These are phyloP conservation scores for Ranitomeya variabilis DNA, from an alignment of 2,113 vertebrate species.

Conservation along the genomic window DNA sequence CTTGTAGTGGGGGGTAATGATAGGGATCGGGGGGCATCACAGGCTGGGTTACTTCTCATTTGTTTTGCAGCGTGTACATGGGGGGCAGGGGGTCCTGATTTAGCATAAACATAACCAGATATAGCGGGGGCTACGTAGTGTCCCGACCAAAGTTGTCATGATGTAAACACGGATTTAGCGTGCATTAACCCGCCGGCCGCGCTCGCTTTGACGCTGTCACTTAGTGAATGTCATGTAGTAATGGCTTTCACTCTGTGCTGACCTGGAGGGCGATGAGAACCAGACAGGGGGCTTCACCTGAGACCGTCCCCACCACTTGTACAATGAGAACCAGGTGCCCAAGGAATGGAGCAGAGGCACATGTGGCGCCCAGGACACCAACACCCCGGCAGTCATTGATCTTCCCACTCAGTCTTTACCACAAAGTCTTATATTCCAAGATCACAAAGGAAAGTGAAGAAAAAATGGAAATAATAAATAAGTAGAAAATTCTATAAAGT, in stretches of 20 bases:
- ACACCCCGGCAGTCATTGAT: too few species aligned
- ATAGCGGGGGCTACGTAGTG: neutral
- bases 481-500: too few species aligned
- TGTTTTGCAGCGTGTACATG: neutral
- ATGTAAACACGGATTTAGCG: neutral
- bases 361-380: neutral
- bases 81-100: neutral
- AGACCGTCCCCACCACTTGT: neutral
- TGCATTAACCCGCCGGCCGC: conserved; percentile 24
- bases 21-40: neutral
- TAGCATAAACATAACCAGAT: neutral
- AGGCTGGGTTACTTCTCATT: neutral
- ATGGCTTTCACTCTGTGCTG: conserved; percentile 37
- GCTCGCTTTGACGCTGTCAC: conserved; percentile 14
- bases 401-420: too few species aligned
- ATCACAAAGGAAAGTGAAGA: neutral
- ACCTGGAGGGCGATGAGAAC: conserved; percentile 9
- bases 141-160: conserved; percentile 9
- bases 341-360: neutral
- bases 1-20: neutral
- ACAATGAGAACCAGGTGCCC: conserved; percentile 36
- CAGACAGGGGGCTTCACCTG: conserved; percentile 24
- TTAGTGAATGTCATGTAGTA: conserved; percentile 40
- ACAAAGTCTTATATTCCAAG: neutral
- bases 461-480: too few species aligned